A percentile compares a stretch with the other conserved stretches of the same genome.
Conservation (phyloP, 2,888 invertebrate species). For the Epinotia bilunana region DNA sequence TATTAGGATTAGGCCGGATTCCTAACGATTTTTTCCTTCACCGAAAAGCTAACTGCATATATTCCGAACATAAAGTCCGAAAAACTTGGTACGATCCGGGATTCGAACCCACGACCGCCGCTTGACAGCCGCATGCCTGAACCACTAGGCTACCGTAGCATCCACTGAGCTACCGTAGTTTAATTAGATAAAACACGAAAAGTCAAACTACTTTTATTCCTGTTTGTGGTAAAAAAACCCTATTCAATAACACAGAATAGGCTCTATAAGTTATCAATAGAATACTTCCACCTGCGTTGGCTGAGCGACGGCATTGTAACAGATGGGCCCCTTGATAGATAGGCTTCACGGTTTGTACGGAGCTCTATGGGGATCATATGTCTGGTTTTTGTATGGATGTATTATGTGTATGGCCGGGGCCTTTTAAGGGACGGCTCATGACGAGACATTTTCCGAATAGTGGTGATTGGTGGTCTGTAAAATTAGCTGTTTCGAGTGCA, state of each 20-base stretch:
- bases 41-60: too few species aligned
- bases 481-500: background rate
- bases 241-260: background rate
- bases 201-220: background rate
- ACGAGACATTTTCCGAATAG: background rate
- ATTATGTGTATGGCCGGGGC: background rate
- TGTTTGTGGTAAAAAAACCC: constrained; percentile 4
- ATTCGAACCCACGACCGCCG: too few species aligned
- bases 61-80: too few species aligned
- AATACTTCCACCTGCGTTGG: constrained; percentile 12
- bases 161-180: too few species aligned
- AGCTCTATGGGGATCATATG: background rate
- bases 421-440: background rate
- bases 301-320: constrained; percentile 15
- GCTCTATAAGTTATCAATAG: constrained; percentile 23
- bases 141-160: too few species aligned
- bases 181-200: background rate
- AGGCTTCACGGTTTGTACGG: background rate
- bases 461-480: background rate
- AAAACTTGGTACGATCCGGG: too few species aligned
- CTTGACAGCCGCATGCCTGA: too few species aligned
- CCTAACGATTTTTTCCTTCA: too few species aligned
- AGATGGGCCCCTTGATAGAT: constrained; percentile 19
- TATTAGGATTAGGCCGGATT: too few species aligned
- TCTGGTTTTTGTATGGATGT: background rate